Base-by-base conservation (phyloP, 2,113 vertebrate genomes). In the Spilogale gracilis region DNA sequence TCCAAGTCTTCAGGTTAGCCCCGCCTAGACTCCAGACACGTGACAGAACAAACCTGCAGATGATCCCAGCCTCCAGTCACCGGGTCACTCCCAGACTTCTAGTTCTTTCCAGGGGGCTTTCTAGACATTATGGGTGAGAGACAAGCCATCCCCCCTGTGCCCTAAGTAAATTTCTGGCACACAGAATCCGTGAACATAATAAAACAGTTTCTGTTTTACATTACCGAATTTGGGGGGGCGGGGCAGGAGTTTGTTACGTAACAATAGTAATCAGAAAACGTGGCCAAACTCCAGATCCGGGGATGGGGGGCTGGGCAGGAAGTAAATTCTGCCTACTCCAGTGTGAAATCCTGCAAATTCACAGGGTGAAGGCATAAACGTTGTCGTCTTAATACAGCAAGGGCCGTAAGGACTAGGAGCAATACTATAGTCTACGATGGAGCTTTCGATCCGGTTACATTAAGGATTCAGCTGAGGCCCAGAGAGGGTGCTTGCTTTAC, bases 401-500 rank as follows among this genome's bases (percentile, higher is more conserved):
- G 16, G 12, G 20, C 60, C 61, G 38, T 10, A 91, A 96, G 5
- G 58, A 50, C 74, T 54, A 30, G 50, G 30, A 96, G 21, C 18
- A 81, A 79, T 17, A 54, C 25, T 27, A 38, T 6, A 80, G 32
- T 67, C 30, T 94, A n/a, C 73, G 27, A 38, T 50, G 67, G 5
- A 84, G 61, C 20, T 48, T 96, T 83, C 54, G 30, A 67, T 65
- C 14, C 21, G 85, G 12, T 82, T 74, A 86, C 43, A 21, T 73
- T 80, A 74, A 91, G n/a, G 25, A 73, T 88, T 94, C 21, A 56
- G 17, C 50, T 67, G 56, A 96, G 30, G 23, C 48, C 61, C 83
- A 92, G 89, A 93, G 54, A 95, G 61, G 32, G 30, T 45, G 91
- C 14, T 4, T 93, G 14, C 45, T 78, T 89, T 96, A 61, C 52